Evolutionary conservation across 2,888 invertebrate species (phyloP).

Genomic region (Plebejus argus): DNA sequence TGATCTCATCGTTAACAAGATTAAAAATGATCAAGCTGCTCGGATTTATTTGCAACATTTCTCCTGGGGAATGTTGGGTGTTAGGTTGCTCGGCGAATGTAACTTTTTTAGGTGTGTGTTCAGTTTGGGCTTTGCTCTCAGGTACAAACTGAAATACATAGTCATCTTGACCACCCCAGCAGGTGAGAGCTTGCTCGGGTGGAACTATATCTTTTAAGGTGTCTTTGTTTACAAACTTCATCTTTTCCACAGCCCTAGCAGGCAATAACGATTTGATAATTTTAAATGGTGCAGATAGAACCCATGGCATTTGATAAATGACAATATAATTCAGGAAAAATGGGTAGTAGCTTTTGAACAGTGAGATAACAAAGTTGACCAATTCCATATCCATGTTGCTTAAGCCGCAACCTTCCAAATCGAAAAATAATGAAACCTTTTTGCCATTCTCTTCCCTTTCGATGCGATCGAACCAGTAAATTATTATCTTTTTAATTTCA

Average conservation of each 20-base stretch:
- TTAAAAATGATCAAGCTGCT: slow-evolving; percentile 86
- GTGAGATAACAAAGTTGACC: slow-evolving; percentile 90
- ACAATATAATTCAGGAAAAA: slow-evolving; percentile 92
- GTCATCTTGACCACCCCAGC: slow-evolving; percentile 90
- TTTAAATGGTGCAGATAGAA: slow-evolving; percentile 94
- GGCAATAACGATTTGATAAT: slow-evolving; percentile 93
- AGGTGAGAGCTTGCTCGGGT: slow-evolving; percentile 86
- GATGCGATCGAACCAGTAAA: slow-evolving; percentile 92
- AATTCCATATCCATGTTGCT: slow-evolving; percentile 96
- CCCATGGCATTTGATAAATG: slow-evolving; percentile 97
- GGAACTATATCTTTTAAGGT: slow-evolving; percentile 87
- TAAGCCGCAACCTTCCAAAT: slow-evolving; percentile 93
- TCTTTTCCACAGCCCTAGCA: slow-evolving; percentile 92
- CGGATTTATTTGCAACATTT: slow-evolving; percentile 83
- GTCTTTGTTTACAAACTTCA: slow-evolving; percentile 91
- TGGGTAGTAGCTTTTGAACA: slow-evolving; percentile 95
- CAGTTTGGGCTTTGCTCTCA: slow-evolving; percentile 70
- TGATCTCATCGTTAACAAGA: slow-evolving; percentile 84
- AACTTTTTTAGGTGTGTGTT: slow-evolving; percentile 63
- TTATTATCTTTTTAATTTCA: slow-evolving; percentile 88
- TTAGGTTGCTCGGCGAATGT: slow-evolving; percentile 60
- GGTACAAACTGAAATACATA: slow-evolving; percentile 87
- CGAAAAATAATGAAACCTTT: slow-evolving; percentile 92
- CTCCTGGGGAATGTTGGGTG: slow-evolving; percentile 65
- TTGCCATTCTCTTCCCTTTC: slow-evolving; percentile 88